phyloP scores from a whole-genome alignment of 2,113 vertebrate genomes.

The Phaetusa simplex region DNA sequence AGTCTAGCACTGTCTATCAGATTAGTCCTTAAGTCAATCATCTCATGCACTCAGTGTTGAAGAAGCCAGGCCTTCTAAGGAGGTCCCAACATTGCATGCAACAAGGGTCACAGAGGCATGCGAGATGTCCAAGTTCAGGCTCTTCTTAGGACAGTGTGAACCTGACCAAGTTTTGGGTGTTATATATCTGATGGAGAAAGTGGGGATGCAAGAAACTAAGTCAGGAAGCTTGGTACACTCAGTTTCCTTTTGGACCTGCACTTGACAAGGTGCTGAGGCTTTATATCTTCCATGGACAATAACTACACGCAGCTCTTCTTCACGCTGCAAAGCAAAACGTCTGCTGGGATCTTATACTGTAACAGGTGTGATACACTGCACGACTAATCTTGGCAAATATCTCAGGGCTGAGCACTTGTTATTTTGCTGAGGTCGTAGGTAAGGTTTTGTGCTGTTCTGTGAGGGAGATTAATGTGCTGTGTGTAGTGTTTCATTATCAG shows the following conservation, averaged over 20 bases:
- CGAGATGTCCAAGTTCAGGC: not conserved
- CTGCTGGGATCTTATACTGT: not conserved
- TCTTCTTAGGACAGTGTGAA: not conserved
- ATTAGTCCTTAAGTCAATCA: not conserved
- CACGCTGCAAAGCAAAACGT: not conserved
- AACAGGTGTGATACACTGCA: not conserved
- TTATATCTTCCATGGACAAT: not conserved
- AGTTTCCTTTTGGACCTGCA: not conserved
- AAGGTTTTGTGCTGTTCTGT: not conserved
- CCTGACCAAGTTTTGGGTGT: not conserved
- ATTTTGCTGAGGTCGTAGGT: not conserved
- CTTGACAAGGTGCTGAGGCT: not conserved
- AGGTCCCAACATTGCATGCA: not conserved
- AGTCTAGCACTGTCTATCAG: not conserved
- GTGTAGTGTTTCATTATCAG: slow-evolving; percentile 41
- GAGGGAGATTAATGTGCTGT: not conserved
- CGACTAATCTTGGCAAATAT: not conserved
- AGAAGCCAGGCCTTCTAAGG: not conserved
- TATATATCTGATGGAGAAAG: not conserved
- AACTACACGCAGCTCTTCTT: not conserved
- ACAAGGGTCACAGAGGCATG: not conserved
- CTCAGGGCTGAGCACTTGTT: not conserved
- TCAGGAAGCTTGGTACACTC: not conserved
- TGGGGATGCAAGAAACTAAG: not conserved
- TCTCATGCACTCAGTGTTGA: not conserved